Conservation (phyloP, 1,140 invertebrate genomes). For the Pogonomyrmex barbatus region DNA sequence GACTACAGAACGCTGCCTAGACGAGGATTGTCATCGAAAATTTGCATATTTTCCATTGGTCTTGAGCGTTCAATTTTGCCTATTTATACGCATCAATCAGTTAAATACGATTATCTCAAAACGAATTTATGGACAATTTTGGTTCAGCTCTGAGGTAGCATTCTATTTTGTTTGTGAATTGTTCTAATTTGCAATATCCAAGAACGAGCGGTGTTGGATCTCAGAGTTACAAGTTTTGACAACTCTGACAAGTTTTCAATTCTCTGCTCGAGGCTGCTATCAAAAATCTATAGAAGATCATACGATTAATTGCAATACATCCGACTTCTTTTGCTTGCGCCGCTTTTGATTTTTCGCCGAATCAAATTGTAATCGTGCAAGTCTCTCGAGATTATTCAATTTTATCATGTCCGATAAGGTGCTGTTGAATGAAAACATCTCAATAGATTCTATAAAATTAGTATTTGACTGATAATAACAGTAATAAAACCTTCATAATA, state of each 20-base stretch:
- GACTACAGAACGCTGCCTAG: background rate
- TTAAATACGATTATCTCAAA: no score
- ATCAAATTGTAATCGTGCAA: slow-evolving; percentile 9
- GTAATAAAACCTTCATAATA: no score
- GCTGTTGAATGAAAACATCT: background rate
- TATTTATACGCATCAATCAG: background rate
- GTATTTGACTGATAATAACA: background rate
- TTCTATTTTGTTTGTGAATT: no score
- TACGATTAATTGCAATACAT: background rate
- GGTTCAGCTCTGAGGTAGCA: no score
- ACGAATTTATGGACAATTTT: no score
- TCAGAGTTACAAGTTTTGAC: no score
- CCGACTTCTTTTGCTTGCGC: background rate
- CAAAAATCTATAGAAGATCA: no score
- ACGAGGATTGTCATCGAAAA: background rate
- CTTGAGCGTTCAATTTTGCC: background rate
- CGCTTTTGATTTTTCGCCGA: background rate
- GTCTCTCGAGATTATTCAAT: background rate
- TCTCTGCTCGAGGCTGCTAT: no score
- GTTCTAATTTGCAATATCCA: no score
- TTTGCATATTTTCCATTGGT: background rate
- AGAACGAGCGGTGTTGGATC: no score
- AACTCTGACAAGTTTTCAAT: no score
- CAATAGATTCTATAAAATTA: background rate
- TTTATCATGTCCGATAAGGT: background rate